Evolutionary conservation across 2,113 vertebrate genomes (phyloP), one percentile per base, ranked within the genome.

Genomic region (Alaudala cheleensis): DNA sequence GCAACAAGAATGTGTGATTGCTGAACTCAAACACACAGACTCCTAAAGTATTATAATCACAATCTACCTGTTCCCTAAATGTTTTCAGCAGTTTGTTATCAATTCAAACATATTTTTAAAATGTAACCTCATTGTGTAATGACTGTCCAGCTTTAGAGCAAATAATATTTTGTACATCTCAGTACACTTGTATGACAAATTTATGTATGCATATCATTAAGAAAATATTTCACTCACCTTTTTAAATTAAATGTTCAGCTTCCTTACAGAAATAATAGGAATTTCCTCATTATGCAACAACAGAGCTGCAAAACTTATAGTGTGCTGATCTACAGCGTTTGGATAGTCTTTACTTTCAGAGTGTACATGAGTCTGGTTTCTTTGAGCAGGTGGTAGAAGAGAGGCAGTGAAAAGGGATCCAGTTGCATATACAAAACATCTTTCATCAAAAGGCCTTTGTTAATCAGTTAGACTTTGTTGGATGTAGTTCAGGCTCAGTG

Each of bases 31-130:
- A 76, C 31, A 67, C 61, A 61, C 11, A 77, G 44, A 42, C 40
- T 92, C 31, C 66, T 65, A 57, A 92, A 72, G 62, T 80, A 23
- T 19, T 84, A 37, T 91, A 91, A 95, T 94, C 56, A 88, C 45
- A 89, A 65, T 47, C 42, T 51, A 61, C 60, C 76, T 76, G 14
- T 54, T 93, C 45, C 90, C 4, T 61, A 65, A 61, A 82, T 25
- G 8, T 91, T 88, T 86, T 91, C 28, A 50, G 20, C 33, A 60
- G 22, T 81, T 81, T 81, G 13, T 77, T 61, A 90, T 8, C 47
- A 65, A 65, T 65, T 79, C 58, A 90, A 64, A 40, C 14, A 40
- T 3, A 24, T 37, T 58, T 11, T 64, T 57, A 37, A 74, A 91
- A 37, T 26, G 24, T 45, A 61, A 11, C 8, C 6, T 72, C 3